A percentile compares a stretch with the other conserved stretches of the same genome.
Evolutionary conservation across 2,113 vertebrate species (phyloP).

Genomic region (Pandion haliaetus): DNA sequence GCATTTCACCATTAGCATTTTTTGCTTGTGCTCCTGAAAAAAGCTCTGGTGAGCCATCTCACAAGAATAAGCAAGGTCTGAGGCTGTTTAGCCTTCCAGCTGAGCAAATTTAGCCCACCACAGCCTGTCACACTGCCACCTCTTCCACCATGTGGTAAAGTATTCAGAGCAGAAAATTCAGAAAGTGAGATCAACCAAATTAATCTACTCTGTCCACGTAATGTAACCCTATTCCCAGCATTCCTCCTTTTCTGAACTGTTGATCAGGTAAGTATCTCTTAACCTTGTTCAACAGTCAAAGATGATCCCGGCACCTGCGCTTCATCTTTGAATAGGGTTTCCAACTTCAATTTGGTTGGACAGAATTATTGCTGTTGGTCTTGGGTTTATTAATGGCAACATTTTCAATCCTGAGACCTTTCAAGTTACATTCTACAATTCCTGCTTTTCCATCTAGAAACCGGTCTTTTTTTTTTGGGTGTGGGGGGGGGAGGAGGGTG

Average conservation of each 20-base stretch:
- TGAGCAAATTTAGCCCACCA: neutral
- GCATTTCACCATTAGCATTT: neutral
- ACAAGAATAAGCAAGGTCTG: neutral
- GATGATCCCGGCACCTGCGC: neutral
- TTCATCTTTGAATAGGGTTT: neutral
- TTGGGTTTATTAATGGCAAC: neutral
- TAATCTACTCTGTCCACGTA: neutral
- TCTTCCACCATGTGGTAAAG: neutral
- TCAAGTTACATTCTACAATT: neutral
- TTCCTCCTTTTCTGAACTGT: neutral
- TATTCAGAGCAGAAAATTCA: neutral
- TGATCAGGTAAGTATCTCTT: neutral
- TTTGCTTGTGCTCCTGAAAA: neutral
- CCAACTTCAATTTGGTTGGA: neutral
- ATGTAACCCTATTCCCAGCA: neutral
- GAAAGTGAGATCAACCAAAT: neutral
- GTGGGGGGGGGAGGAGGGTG: fast-evolving
- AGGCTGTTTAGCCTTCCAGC: neutral
- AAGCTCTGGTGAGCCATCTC: neutral
- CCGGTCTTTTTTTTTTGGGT: neutral
- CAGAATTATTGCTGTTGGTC: neutral
- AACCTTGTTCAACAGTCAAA: neutral
- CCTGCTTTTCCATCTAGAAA: neutral
- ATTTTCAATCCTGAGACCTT: neutral
- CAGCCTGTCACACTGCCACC: fast-evolving